Base-by-base conservation (phyloP, 2,113 vertebrate species). In the Paedocypris sp. region DNA sequence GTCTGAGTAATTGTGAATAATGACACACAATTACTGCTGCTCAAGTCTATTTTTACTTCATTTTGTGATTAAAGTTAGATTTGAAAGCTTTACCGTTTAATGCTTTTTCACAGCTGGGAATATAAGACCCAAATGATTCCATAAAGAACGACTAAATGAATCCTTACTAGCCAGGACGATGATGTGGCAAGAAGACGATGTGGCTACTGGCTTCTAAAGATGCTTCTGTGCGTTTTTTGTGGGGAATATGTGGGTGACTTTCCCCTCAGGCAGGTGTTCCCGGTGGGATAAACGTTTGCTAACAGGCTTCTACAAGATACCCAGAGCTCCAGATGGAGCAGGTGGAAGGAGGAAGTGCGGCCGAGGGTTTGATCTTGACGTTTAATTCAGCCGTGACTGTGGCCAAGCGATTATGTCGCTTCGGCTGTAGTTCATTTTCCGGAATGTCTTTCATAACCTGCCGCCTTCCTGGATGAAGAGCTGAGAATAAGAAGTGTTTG, bases 201-300 rank as follows among this genome's bases (percentile, higher is more conserved):
- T 38, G 42, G 2, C 23, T 28, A 45, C 51, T 62, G 42, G 41
- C 15, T 29, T 19, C 43, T 47, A 20, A 33, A 6, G 35, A 61
- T n/a, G 51, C 23, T 64, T 53, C 22, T 20, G 41, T 35, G 38
- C 43, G 20, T 48, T 42, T 35, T 19, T 18, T 33, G 48, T 49
- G 65, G 20, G 43, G 29, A 45, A 43, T 25, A 35, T 54, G 52
- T 32, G 62, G 46, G 56, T 7, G 46, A 48, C 64, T 49, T 46
- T 53, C 41, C 56, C 50, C 50, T 53, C 25, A 62, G 51, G 64
- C 73, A 77, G 75, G 64, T 76, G 72, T 73, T 74, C 69, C 42
- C 64, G 42, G 64, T 68, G 60, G 65, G 60, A 70, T 67, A 62
- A 50, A 67, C 64, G 56, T 69, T 66, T 63, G 35, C 61, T 56